Conservation (phyloP, 2,113 vertebrate species). For the Sebastes schlegelii region DNA sequence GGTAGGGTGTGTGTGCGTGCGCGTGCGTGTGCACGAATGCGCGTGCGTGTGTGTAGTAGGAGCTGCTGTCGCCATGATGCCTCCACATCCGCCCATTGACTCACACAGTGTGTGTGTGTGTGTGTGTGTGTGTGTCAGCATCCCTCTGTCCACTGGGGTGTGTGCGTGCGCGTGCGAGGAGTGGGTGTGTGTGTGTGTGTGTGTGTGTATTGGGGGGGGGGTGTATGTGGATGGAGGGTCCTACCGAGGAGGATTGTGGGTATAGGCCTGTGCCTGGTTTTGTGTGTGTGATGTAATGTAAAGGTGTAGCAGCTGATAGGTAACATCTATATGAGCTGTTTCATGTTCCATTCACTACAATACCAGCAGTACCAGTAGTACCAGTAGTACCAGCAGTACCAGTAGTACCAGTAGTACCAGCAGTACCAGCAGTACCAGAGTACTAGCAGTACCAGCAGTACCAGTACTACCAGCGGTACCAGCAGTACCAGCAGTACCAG, state of each 20-base stretch:
- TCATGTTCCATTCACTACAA: too few species aligned
- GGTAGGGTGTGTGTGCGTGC: conserved; percentile 63
- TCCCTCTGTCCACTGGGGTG: conserved; percentile 32
- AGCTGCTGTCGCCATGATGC: conserved; percentile 78
- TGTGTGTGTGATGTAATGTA: conserved; percentile 15
- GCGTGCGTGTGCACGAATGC: conserved; percentile 34
- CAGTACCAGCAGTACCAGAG: too few species aligned
- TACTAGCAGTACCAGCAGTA: too few species aligned
- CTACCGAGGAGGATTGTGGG: conserved; percentile 70
- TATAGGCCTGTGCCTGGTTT: conserved; percentile 44
- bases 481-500: too few species aligned
- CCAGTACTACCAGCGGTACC: too few species aligned
- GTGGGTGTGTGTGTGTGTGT: conserved; percentile 35
- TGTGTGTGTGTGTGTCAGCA: conserved; percentile 39
- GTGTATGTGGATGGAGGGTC: conserved; percentile 35
- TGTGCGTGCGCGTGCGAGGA: neutral
- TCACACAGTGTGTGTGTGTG: conserved; percentile 27
- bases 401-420: too few species aligned
- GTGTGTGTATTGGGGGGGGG: neutral
- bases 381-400: too few species aligned
- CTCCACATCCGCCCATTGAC: conserved; percentile 79
- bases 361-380: too few species aligned
- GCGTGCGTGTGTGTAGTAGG: conserved; percentile 30
- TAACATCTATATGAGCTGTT: too few species aligned
- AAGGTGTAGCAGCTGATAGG: too few species aligned